Evolutionary conservation across 1,140 invertebrate genomes (phyloP).

Genomic region (Drosophila kurseongensis): DNA sequence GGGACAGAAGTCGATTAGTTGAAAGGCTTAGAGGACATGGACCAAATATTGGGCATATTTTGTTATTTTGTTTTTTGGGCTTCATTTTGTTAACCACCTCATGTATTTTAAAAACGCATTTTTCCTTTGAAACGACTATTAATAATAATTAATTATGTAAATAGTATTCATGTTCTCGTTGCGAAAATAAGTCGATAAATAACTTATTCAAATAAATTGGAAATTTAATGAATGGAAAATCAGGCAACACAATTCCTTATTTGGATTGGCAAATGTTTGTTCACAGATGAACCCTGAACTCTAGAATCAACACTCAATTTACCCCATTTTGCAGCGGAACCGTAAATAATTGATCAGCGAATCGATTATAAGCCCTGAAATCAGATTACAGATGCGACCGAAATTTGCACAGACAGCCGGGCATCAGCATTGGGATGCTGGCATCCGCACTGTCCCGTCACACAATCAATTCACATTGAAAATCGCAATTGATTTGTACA

Average conservation of each 20-base stretch:
- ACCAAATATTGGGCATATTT: too few relatives aligned
- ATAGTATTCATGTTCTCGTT: too few relatives aligned
- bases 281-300: neutral
- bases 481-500: conserved; percentile 25
- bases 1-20: conserved; percentile 1
- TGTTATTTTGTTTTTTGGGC: too few relatives aligned
- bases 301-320: conserved; percentile 3
- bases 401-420: neutral
- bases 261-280: neutral
- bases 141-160: too few relatives aligned
- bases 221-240: neutral
- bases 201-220: neutral
- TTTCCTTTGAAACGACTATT: too few relatives aligned
- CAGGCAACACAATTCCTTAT: neutral
- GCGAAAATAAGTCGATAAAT: neutral
- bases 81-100: too few relatives aligned
- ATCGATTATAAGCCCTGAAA: conserved; percentile 1
- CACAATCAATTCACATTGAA: conserved; percentile 24
- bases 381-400: conserved; percentile 3
- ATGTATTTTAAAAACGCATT: too few relatives aligned
- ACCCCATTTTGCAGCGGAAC: neutral
- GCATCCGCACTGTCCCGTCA: conserved; percentile 2
- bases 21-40: neutral
- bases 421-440: neutral
- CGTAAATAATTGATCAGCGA: conserved; percentile 25